Conservation (phyloP, 2,797 vertebrate genomes). For the Cuculus canorus region DNA sequence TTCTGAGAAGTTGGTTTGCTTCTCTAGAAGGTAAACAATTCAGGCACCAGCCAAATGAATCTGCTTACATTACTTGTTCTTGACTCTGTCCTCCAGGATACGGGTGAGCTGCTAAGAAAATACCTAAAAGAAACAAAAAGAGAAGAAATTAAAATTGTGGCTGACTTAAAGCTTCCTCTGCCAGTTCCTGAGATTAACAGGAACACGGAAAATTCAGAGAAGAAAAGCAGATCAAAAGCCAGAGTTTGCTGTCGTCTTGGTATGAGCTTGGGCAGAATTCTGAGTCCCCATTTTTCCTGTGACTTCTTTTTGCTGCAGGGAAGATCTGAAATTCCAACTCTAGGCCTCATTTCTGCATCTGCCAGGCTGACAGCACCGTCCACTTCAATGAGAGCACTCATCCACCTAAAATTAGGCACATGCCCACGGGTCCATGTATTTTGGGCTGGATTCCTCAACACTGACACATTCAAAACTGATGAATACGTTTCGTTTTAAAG, state of each 20-base stretch:
- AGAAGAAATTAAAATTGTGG: not conserved
- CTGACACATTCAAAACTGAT: not conserved
- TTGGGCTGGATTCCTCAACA: not conserved
- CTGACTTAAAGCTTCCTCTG: not conserved
- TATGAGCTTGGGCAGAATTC: not conserved
- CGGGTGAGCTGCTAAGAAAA: conserved; percentile 91
- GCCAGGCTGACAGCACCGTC: not conserved
- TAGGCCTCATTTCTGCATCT: not conserved
- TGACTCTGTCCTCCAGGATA: conserved; percentile 90
- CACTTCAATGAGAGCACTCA: not conserved
- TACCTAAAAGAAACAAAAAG: conserved; percentile 77
- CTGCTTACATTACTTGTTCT: conserved; percentile 90
- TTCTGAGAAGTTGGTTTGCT: not conserved
- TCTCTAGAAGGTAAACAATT: not conserved
- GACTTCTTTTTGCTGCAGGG: not conserved
- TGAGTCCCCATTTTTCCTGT: not conserved
- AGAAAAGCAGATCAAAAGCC: not conserved
- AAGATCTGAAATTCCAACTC: not conserved
- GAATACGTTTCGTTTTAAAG: not conserved
- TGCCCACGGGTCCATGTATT: not conserved
- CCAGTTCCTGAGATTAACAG: not conserved
- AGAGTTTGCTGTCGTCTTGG: not conserved
- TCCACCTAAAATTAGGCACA: not conserved
- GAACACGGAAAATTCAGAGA: not conserved
- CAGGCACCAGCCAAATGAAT: not conserved